Percentiles rank a stretch among this genome's conserved stretches.
Evolutionary conservation across 1,140 invertebrate genomes (phyloP).

Genomic region (Drosophila cardini): DNA sequence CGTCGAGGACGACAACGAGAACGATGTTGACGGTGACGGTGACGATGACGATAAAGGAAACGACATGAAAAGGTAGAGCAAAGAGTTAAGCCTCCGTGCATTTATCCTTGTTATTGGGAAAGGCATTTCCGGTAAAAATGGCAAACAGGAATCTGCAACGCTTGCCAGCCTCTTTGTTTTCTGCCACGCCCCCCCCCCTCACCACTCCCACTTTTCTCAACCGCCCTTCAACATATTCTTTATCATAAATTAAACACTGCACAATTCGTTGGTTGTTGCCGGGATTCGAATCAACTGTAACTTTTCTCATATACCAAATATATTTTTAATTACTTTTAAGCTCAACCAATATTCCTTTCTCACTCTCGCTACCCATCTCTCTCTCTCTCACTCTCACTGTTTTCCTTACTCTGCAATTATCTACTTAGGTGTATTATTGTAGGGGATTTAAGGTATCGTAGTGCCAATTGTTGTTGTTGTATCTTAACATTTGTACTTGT

Average conservation of each 20-base stretch:
- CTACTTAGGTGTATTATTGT: slow-evolving; percentile 11
- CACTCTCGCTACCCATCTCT: not conserved
- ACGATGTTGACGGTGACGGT: slow-evolving; percentile 8
- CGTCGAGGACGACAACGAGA: slow-evolving; percentile 25
- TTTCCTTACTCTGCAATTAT: not conserved
- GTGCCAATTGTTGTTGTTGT: slow-evolving; percentile 8
- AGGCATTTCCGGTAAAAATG: slow-evolving; percentile 25
- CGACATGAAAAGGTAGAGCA: slow-evolving; percentile 61
- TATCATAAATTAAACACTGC: slow-evolving; percentile 11
- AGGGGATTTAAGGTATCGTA: slow-evolving; percentile 2
- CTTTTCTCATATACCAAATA: slow-evolving; percentile 20
- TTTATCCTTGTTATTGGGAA: slow-evolving; percentile 51
- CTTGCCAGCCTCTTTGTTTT: too few relatives aligned
- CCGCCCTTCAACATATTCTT: slow-evolving; percentile 7
- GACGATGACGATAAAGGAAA: slow-evolving; percentile 36
- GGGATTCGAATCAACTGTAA: slow-evolving; percentile 4
- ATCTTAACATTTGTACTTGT: slow-evolving; percentile 30
- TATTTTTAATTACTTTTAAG: slow-evolving; percentile 15
- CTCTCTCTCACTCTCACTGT: not conserved
- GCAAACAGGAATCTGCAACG: not conserved
- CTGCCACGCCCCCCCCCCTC: too few relatives aligned
- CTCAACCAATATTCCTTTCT: not conserved
- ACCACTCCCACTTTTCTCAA: too few relatives aligned
- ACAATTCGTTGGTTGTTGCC: not conserved
- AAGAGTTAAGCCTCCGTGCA: slow-evolving; percentile 47